A percentile compares a stretch with the other conserved stretches of the same genome.
Conservation (phyloP, 2,113 vertebrate genomes). For the Onychostruthus taczanowskii region DNA sequence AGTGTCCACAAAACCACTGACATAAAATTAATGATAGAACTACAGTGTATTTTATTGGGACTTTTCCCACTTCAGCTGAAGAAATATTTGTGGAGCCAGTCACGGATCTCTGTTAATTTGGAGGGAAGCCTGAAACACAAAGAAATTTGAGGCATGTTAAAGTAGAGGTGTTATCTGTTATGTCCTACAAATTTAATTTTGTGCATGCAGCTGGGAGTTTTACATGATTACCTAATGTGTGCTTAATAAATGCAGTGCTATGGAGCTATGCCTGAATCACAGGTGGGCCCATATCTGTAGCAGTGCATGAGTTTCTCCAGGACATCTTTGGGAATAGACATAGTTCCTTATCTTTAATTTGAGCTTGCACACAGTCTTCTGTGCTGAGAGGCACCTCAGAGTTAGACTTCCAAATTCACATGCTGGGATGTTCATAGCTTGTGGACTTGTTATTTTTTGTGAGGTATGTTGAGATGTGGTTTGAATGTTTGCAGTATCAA, state of each 20-base stretch:
- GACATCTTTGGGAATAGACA: not conserved
- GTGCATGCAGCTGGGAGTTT: not conserved
- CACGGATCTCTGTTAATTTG: not conserved
- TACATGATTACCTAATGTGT: rapidly evolving
- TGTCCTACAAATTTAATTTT: not conserved
- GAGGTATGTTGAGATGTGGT: not conserved
- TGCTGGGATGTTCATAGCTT: not conserved
- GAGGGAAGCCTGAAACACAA: not conserved
- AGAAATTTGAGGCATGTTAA: not conserved
- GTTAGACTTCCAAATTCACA: not conserved
- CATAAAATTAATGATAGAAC: not conserved
- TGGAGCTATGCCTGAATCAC: not conserved
- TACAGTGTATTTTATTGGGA: not conserved
- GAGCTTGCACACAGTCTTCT: not conserved
- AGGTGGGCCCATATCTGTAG: not conserved
- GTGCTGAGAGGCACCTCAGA: not conserved
- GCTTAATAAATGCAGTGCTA: not conserved
- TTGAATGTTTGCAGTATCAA: not conserved
- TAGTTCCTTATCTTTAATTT: not conserved
- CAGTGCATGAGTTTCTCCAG: not conserved
- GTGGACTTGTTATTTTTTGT: not conserved
- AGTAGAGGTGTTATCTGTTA: not conserved
- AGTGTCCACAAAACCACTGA: not conserved
- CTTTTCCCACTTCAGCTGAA: not conserved
- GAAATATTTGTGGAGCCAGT: not conserved